Evolutionary conservation across 2,888 invertebrate species (phyloP).

Genomic region (Griposia aprilina): DNA sequence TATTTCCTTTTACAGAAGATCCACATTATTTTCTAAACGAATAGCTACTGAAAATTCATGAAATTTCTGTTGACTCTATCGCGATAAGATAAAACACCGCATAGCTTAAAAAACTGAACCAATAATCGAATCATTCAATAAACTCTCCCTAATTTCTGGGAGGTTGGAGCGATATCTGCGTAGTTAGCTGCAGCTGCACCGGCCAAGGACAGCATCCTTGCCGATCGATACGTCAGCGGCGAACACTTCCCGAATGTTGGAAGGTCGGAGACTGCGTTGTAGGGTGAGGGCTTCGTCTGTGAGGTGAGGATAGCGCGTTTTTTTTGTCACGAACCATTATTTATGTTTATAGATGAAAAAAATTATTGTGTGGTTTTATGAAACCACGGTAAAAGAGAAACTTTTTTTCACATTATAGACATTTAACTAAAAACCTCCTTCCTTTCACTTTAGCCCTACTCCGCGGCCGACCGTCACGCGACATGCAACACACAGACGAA

Average conservation of each 20-base stretch:
- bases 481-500: too few species aligned
- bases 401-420: too few species aligned
- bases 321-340: not conserved
- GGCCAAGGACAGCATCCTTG: constrained; percentile 25
- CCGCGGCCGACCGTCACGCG: too few species aligned
- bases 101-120: not conserved
- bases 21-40: not conserved
- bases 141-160: not conserved
- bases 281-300: not conserved
- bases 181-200: constrained; percentile 25
- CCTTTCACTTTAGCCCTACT: too few species aligned
- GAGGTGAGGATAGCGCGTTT: not conserved
- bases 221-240: constrained; percentile 50
- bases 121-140: not conserved
- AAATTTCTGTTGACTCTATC: not conserved
- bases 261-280: not conserved
- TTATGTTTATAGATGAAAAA: not conserved
- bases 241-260: constrained; percentile 2
- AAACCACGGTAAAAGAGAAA: too few species aligned
- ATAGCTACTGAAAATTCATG: not conserved
- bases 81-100: not conserved
- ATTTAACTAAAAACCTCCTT: too few species aligned
- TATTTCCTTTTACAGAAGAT: not conserved
- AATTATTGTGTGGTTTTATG: too few species aligned
- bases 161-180: not conserved